Base-by-base conservation (phyloP, 2,797 vertebrate genomes). In the Staurois parvus region DNA sequence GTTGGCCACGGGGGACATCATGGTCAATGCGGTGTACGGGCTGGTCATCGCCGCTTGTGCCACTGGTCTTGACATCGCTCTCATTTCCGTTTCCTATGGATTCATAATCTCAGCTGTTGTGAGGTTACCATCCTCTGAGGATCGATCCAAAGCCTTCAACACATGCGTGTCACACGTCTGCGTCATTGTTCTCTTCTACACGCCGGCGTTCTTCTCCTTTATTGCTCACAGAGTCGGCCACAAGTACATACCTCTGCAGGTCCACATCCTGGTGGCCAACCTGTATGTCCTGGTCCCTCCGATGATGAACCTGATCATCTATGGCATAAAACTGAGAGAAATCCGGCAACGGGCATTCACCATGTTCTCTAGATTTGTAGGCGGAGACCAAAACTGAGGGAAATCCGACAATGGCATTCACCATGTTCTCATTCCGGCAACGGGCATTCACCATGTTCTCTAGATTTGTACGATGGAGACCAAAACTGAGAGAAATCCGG, bases 21-120 rank as follows among this genome's bases (percentile, higher is more conserved):
- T 2, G 0, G 28, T 92, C 0, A 95, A 94, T 84, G 93, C 93
- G 85, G 87, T 81, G 15, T 96, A 93, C 84, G 96, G 95, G 1
- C 21, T 96, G 1, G 34, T 81, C 19, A 40, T 78, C 5, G 88
- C 90, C 5, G 12, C 72, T 12, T 24, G 92, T 2, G 67, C 89
- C 0, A 89, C 90, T 37, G 52, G 87, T 0, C 5, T 89, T 37
- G 80, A 94, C 5, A 2, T 95, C 10, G 19, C 66, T 0, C 13
- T 94, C 9, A 87, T 94, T 8, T 11, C 85, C 0, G 29, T 95
- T 24, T 95, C 92, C 0, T 95, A 95, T 30, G 64, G 89, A 2
- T 90, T 88, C 74, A 94, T 95, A 11, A 84, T 92, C 9, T 8
- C 11, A 0, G 91, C 93, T n/a, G 93, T 94, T 21, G 6, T 94